These are phyloP conservation scores for Alosa sapidissima DNA, from an alignment of 2,797 vertebrate genomes.

Conservation along the genomic window DNA sequence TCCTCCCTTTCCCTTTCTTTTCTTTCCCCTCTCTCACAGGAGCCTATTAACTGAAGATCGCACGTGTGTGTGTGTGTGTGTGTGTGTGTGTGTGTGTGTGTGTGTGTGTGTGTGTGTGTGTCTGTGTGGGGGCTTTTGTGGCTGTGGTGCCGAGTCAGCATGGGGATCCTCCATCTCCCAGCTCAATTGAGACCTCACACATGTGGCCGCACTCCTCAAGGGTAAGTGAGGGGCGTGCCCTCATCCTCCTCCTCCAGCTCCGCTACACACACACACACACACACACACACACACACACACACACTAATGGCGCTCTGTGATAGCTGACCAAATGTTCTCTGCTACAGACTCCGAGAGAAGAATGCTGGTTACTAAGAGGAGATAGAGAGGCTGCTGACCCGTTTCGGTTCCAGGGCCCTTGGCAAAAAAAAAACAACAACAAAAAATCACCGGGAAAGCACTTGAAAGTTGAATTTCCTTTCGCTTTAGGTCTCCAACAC, in stretches of 20 bases:
- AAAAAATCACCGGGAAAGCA: not conserved
- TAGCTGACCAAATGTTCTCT: too few relatives aligned
- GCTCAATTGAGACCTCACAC: conserved; percentile 59
- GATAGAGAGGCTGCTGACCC: not conserved
- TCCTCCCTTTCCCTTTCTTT: too few relatives aligned
- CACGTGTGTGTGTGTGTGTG: not conserved
- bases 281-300: not conserved
- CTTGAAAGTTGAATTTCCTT: not conserved
- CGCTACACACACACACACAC: not conserved
- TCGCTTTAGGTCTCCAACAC: not conserved
- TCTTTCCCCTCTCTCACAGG: conserved; percentile 11
- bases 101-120: not conserved
- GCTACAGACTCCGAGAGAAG: not conserved
- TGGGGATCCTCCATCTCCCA: conserved; percentile 54
- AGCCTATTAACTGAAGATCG: conserved; percentile 58
- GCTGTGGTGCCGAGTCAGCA: conserved; percentile 62
- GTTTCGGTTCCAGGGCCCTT: not conserved
- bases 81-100: not conserved
- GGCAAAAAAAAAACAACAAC: not conserved
- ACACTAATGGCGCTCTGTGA: not conserved
- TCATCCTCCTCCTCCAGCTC: conserved; percentile 30
- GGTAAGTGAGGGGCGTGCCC: conserved; percentile 48
- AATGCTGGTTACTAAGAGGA: not conserved
- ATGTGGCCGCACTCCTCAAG: conserved; percentile 21
- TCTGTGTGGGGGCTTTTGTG: conserved; percentile 28